Base-by-base conservation (phyloP, 2,113 vertebrate species). In the Neogobius melanostomus region DNA sequence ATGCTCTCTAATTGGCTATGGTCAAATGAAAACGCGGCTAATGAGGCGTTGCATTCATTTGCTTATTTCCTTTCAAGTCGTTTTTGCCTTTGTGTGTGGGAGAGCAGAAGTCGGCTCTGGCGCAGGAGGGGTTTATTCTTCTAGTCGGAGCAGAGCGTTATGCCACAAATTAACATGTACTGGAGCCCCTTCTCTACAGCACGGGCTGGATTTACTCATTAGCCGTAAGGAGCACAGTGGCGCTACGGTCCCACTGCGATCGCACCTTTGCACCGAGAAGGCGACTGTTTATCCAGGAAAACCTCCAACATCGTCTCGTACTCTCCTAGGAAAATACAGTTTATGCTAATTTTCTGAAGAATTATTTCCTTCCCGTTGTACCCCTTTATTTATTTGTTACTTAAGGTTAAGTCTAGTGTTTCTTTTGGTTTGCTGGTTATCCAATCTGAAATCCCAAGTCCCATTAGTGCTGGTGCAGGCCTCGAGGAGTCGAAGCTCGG, bases 1-100 rank as follows among this genome's bases (percentile, higher is more conserved):
- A 87, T 87, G 85, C 85, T 85, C 82, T 90, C 82, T 91, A 91
- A 92, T 90, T 88, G 83, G 87, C 87, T 69, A 88, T 80, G 82
- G 87, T 85, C 83, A 91, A 88, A 91, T 91, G 87, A 90, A 43
- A 91, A 85, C 80, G 79, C 57, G 70, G 71, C 88, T 88, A 91
- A 91, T 90, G 88, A 92, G 88, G 87, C 86, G 79, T 82, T 73
- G 85, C 90, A 88, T 88, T 89, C 86, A 85, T 88, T 91, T 88
- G 81, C 85, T 85, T 77, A 79, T 80, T 85, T 88, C 82, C 86
- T 90, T 91, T 90, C 82, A 90, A 90, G 88, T 91, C 42, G 46
- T 80, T 17, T 21, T 81, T 85, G 74, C 79, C 86, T 90, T 88
- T 87, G 85, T 86, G 82, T 87, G 74, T 85, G 28, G 28, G 69